phyloP scores from a whole-genome alignment of 2,113 vertebrate genomes.

The Chaetura pelagica region DNA sequence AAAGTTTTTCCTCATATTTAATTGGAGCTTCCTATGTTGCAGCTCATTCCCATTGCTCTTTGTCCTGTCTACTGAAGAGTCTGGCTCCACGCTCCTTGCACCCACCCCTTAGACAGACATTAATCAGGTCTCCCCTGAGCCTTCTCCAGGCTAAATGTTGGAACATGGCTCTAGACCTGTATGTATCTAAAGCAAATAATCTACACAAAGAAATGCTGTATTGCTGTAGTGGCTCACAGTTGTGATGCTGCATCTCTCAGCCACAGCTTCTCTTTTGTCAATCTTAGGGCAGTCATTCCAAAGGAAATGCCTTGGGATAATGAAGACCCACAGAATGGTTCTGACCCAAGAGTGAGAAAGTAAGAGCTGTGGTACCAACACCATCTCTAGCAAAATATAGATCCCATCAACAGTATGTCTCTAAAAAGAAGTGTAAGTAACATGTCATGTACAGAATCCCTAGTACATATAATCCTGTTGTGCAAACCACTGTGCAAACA shows the following conservation, averaged over 20 bases:
- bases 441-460: background rate
- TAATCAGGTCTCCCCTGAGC: too few species aligned
- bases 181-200: background rate
- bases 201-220: background rate
- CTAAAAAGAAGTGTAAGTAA: background rate
- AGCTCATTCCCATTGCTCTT: too few species aligned
- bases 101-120: too few species aligned
- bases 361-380: background rate
- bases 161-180: fast-evolving
- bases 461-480: background rate
- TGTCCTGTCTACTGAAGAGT: too few species aligned
- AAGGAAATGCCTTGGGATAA: background rate
- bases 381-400: background rate
- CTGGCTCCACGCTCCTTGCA: too few species aligned
- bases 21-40: too few species aligned
- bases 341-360: background rate
- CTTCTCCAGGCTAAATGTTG: too few species aligned
- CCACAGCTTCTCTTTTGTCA: background rate
- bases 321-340: background rate
- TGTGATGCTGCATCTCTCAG: background rate
- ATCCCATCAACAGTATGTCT: background rate
- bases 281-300: background rate
- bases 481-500: fast-evolving
- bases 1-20: too few species aligned
- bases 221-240: background rate